phyloP scores from a whole-genome alignment of 2,797 vertebrate genomes.

The Philypnodon macrostomus region DNA sequence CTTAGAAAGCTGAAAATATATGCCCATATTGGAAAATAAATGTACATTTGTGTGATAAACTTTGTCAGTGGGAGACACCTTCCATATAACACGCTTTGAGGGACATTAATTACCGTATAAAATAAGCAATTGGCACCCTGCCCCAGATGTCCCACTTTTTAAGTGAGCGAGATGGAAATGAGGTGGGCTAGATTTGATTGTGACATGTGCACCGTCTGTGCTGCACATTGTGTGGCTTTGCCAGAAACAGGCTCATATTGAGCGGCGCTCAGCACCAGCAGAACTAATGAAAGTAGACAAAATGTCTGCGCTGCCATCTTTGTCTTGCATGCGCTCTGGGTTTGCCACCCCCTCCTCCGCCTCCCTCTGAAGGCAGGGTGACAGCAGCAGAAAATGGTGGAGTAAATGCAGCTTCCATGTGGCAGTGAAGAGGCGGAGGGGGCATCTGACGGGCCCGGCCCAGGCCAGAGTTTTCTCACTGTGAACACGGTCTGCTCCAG shows the following conservation, averaged over 20 bases:
- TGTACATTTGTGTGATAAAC: constrained; percentile 61
- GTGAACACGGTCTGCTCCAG: constrained; percentile 62
- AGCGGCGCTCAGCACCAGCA: constrained; percentile 68
- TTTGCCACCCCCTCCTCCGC: constrained; percentile 60
- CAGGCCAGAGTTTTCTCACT: constrained; percentile 56
- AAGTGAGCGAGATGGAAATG: constrained; percentile 67
- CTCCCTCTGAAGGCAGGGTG: constrained; percentile 56
- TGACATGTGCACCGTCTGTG: constrained; percentile 62
- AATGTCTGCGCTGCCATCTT: constrained; percentile 79
- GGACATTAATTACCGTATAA: constrained; percentile 78
- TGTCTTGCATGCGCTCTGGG: constrained; percentile 74
- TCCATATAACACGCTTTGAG: constrained; percentile 57
- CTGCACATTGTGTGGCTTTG: constrained; percentile 60
- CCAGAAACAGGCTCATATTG: constrained; percentile 74
- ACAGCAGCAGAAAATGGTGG: constrained; percentile 73
- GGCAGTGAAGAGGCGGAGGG: constrained; percentile 62
- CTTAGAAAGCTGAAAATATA: constrained; percentile 43
- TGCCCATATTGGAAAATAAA: constrained; percentile 39
- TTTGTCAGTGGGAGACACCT: constrained; percentile 62
- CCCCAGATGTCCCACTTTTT: constrained; percentile 71
- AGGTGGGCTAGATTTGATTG: constrained; percentile 67
- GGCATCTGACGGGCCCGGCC: constrained; percentile 54
- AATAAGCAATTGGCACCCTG: constrained; percentile 78
- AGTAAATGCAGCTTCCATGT: constrained; percentile 75
- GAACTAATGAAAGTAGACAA: constrained; percentile 81